Percentiles rank a stretch among this genome's conserved stretches.
Evolutionary conservation across 2,113 vertebrate genomes (phyloP).

Genomic region (Varanus salvator): DNA sequence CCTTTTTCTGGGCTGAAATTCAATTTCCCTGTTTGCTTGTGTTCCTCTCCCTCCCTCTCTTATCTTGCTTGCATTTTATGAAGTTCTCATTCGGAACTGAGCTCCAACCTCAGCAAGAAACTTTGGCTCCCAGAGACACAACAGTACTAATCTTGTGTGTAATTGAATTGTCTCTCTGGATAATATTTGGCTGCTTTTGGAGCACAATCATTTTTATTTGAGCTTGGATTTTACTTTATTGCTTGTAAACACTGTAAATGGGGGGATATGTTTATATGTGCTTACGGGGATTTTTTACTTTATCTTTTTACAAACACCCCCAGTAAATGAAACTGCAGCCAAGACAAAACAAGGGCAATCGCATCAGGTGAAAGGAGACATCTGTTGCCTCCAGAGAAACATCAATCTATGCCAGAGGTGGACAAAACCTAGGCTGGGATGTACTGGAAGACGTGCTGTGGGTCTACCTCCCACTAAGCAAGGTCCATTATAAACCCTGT

Average conservation of each 20-base stretch:
- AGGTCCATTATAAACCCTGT: not conserved
- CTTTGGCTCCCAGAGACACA: constrained; percentile 28
- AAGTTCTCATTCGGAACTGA: constrained; percentile 10
- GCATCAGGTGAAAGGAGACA: not conserved
- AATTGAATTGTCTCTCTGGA: constrained; percentile 59
- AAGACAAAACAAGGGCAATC: not conserved
- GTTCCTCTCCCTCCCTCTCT: not conserved
- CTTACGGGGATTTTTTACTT: not conserved
- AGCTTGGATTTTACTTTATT: constrained; percentile 15
- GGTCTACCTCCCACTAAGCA: not conserved
- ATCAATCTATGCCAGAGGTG: not conserved
- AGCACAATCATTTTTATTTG: constrained; percentile 53
- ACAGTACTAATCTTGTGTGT: constrained; percentile 60
- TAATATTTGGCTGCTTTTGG: constrained; percentile 56
- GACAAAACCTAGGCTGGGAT: not conserved
- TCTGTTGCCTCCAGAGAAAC: not conserved
- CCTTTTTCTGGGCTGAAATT: constrained; percentile 27
- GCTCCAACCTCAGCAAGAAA: constrained; percentile 10
- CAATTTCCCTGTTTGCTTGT: not conserved
- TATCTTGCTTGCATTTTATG: constrained; percentile 26
- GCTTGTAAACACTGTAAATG: constrained; percentile 22
- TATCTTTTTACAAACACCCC: not conserved
- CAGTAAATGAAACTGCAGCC: not conserved
- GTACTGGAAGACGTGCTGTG: not conserved
- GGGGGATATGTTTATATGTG: constrained; percentile 15